These are phyloP conservation scores for Corynorhinus townsendii DNA, from an alignment of 2,113 vertebrate species.

Conservation along the genomic window DNA sequence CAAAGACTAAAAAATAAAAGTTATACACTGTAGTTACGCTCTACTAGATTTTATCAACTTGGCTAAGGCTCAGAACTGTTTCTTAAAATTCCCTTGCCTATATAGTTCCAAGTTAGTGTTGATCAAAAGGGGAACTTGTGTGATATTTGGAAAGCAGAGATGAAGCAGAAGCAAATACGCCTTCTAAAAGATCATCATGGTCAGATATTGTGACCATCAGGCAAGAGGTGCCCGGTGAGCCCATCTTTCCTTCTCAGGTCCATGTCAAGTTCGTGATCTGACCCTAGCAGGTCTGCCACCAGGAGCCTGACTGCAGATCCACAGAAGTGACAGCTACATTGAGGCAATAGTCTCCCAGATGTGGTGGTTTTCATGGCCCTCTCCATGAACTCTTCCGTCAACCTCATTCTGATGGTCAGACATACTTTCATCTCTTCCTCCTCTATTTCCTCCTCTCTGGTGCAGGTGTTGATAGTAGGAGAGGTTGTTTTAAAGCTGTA, in stretches of 20 bases:
- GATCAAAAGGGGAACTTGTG: background rate
- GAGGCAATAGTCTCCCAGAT: background rate
- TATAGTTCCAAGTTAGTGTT: background rate
- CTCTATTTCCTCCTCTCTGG: background rate
- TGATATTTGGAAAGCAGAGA: background rate
- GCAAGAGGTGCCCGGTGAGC: background rate
- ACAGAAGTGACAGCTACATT: background rate
- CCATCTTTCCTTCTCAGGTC: background rate
- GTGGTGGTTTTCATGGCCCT: background rate
- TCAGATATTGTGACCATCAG: background rate
- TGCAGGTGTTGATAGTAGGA: background rate
- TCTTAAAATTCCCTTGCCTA: background rate
- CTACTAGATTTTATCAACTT: background rate
- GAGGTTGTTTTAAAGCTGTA: background rate
- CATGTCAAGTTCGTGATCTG: background rate
- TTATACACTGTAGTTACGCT: background rate
- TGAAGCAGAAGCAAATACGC: background rate
- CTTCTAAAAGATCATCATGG: background rate
- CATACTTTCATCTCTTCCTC: background rate
- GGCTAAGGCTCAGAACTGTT: background rate
- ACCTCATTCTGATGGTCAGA: background rate
- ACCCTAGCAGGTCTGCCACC: background rate
- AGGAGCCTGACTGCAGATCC: background rate
- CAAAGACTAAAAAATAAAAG: background rate
- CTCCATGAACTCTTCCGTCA: background rate